A percentile compares a stretch with the other conserved stretches of the same genome.
Evolutionary conservation across 2,888 invertebrate genomes (phyloP).

Genomic region (Periphyllus acericola): DNA sequence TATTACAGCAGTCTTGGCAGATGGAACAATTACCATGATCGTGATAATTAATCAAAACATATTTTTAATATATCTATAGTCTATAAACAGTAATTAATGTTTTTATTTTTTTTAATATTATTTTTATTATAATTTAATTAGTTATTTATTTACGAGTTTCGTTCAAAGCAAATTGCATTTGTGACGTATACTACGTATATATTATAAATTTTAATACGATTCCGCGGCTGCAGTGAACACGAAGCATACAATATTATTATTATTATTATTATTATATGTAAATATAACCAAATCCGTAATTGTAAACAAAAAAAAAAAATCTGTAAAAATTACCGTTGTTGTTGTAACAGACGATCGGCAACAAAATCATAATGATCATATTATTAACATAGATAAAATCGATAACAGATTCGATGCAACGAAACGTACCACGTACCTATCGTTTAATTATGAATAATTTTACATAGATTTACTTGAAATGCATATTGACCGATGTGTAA

Average conservation of each 20-base stretch:
- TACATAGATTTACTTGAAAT: slow-evolving; percentile 33
- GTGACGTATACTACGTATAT: no score
- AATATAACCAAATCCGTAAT: neutral
- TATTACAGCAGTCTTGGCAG: neutral
- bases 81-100: neutral
- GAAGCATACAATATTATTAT: no score
- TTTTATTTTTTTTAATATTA: neutral
- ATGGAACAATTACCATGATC: neutral
- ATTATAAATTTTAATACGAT: no score
- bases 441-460: slow-evolving; percentile 57
- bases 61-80: neutral
- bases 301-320: neutral
- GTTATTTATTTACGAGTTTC: no score
- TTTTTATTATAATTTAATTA: no score
- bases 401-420: slow-evolving; percentile 26
- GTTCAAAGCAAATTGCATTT: no score
- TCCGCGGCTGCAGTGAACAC: neutral
- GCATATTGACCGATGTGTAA: neutral
- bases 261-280: no score
- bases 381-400: slow-evolving; percentile 48
- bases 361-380: slow-evolving; percentile 16
- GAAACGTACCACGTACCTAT: neutral
- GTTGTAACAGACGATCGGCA: neutral
- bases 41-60: neutral
- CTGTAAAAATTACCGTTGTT: slow-evolving; percentile 10